A percentile compares a stretch with the other conserved stretches of the same genome.
Conservation (phyloP, 92 coral and sea anemone genomes). For the Epizoanthus rinbou region DNA sequence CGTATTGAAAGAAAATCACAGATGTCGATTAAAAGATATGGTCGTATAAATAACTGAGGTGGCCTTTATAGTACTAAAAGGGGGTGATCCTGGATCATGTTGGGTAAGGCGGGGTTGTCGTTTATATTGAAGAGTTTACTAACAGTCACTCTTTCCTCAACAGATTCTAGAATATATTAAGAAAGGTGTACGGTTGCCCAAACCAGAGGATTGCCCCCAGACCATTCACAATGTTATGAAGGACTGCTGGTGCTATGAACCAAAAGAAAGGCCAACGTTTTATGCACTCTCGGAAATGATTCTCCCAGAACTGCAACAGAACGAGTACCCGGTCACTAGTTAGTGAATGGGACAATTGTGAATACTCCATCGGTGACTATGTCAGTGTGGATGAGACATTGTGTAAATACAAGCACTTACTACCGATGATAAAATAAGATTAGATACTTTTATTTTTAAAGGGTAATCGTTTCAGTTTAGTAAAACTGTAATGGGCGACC, state of each 20-base stretch:
- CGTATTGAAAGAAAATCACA: too few species aligned
- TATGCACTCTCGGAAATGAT: conserved; percentile 46
- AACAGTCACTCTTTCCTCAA: not conserved
- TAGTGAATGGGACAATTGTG: not conserved
- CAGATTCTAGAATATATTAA: conserved; percentile 66
- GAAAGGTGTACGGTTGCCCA: conserved; percentile 62
- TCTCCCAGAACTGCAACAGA: conserved; percentile 19
- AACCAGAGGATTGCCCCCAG: conserved; percentile 74
- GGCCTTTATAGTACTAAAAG: not conserved
- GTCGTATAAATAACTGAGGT: not conserved
- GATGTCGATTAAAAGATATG: not conserved
- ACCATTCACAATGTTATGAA: conserved; percentile 61
- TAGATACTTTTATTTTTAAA: too few species aligned
- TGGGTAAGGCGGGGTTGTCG: too few species aligned
- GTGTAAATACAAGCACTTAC: not conserved
- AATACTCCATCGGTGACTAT: not conserved
- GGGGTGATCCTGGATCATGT: too few species aligned
- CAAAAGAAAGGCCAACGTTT: conserved; percentile 59
- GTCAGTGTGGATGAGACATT: not conserved
- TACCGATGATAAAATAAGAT: too few species aligned
- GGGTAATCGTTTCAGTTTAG: too few species aligned
- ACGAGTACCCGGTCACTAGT: conserved; percentile 9
- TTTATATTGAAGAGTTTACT: not conserved
- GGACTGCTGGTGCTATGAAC: conserved; percentile 73
- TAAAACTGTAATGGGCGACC: too few species aligned